phyloP scores from a whole-genome alignment of 2,113 vertebrate species.

The Cyphotilapia sp. region DNA sequence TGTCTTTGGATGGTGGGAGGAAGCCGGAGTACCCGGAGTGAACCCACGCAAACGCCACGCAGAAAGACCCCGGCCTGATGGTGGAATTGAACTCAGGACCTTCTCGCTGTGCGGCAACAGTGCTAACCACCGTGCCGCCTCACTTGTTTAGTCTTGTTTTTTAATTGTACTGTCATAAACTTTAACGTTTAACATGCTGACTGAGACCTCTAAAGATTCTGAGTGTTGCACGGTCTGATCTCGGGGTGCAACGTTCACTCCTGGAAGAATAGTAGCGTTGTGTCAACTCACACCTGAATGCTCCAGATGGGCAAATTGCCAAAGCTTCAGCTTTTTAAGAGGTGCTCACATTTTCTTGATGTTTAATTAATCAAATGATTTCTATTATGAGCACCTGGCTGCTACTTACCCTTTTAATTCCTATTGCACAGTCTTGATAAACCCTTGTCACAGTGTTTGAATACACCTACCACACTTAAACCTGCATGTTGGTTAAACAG shows the following conservation, averaged over 20 bases:
- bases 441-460: not conserved
- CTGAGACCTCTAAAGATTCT: not conserved
- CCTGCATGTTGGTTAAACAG: not conserved
- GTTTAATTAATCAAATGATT: not conserved
- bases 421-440: not conserved
- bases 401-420: not conserved
- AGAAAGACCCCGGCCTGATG: accelerated
- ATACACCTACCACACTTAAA: not conserved
- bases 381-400: not conserved
- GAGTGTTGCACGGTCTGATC: not conserved
- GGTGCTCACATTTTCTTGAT: not conserved
- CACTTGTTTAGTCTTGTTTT: not conserved
- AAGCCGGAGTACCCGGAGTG: accelerated
- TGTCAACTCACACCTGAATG: not conserved
- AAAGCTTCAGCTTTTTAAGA: not conserved
- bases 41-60: not conserved
- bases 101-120: accelerated
- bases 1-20: not conserved
- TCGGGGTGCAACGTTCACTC: not conserved
- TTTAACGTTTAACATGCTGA: not conserved
- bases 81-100: not conserved
- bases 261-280: not conserved
- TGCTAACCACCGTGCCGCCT: not conserved
- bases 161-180: not conserved
- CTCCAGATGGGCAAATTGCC: not conserved